Evolutionary conservation across 2,888 invertebrate species (phyloP).

Genomic region (Chorisops tibialis): DNA sequence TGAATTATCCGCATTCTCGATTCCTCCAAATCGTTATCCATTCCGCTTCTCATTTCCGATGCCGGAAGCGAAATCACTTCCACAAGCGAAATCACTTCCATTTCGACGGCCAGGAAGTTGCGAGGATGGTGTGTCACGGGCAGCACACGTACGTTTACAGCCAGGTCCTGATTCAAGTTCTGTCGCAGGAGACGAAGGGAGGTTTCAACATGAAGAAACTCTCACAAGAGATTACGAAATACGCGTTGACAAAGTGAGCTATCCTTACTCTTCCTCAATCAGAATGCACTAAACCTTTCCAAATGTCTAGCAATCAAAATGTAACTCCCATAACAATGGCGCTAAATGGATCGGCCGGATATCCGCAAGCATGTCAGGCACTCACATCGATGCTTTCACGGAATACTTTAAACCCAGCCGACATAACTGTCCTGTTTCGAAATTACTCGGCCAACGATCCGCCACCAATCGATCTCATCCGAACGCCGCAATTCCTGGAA

Average conservation of each 20-base stretch:
- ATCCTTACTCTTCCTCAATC: background rate
- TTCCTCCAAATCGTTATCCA: too few relatives aligned
- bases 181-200: conserved; percentile 85
- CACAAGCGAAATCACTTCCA: too few relatives aligned
- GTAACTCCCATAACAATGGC: conserved; percentile 97
- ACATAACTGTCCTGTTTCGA: conserved; percentile 87
- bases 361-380: conserved; percentile 89
- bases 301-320: conserved; percentile 70
- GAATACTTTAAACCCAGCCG: conserved; percentile 94
- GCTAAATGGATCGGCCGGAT: conserved; percentile 84
- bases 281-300: background rate
- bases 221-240: conserved; percentile 93
- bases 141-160: conserved; percentile 98
- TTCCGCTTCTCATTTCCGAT: too few relatives aligned
- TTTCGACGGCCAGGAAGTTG: conserved; percentile 95
- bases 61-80: too few relatives aligned
- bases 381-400: conserved; percentile 93
- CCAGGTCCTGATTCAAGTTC: conserved; percentile 85
- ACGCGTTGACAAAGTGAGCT: conserved; percentile 82
- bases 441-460: conserved; percentile 86
- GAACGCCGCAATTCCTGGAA: conserved; percentile 93
- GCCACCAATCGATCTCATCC: conserved; percentile 89
- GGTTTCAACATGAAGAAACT: conserved; percentile 91
- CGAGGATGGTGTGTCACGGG: conserved; percentile 99
- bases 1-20: too few relatives aligned